Evolutionary conservation across 2,113 vertebrate genomes (phyloP), one percentile per base, ranked within the genome.

Genomic region (Callopanchax toddi): DNA sequence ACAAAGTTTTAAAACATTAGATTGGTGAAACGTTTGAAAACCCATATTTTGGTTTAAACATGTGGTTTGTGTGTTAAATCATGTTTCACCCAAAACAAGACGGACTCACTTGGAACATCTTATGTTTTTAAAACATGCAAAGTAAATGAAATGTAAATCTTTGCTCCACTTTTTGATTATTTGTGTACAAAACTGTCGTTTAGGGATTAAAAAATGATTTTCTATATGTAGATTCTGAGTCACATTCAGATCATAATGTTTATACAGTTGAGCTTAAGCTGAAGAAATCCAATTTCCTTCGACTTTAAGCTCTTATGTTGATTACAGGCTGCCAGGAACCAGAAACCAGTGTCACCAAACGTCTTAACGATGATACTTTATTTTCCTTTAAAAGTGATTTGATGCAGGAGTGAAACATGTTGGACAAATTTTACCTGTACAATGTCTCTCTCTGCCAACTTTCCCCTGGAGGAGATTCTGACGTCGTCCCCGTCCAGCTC

Each of bases 401-500:
- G 8, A 32, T 9, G 10, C 29, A 1, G 40, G 12, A 34, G 9
- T 21, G 18, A 70, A 59, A 55, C 2, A 60, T 3, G 29, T 45
- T 18, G 25, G 15, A 45, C 46, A 44, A 11, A 0, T 54, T 70
- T 78, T 91, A 98, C 96, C 96, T 98, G 96, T 43, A 97, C 96
- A 3, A 98, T 97, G 86, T 98, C 96, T 37, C 96, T 92, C 73
- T 98, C 96, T 0, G 96, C 96, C 85, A 96, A 80, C 79, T 95
- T 96, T 21, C 96, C 96, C 23, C 96, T 87, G 11, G 96, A 98
- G 17, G 96, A 97, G 84, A 98, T 94, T 86, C 95, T 92, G 56
- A 97, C 90, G 5, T 96, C 95, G 0, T 98, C 96, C 0, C 96
- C 96, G 2, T 98, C 96, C 84, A 98, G 85, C 72, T 98, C 96